Percentiles rank a stretch among this genome's conserved stretches.
Evolutionary conservation across 2,797 vertebrate genomes (phyloP).

Genomic region (Sebastes baramenuke): DNA sequence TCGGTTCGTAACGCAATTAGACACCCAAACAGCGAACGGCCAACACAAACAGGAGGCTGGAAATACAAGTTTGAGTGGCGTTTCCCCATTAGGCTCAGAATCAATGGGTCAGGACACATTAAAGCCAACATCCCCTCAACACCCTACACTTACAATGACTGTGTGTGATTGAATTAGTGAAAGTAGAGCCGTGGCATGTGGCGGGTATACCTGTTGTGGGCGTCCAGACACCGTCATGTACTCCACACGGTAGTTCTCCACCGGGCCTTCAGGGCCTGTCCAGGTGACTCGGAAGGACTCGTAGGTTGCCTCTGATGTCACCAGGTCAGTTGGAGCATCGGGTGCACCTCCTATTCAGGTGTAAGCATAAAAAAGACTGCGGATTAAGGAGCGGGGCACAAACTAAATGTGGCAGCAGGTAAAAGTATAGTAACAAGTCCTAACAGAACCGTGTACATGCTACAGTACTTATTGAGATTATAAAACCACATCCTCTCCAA

Average conservation of each 20-base stretch:
- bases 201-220: slow-evolving; percentile 84
- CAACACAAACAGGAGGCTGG: slow-evolving; percentile 61
- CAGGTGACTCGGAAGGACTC: slow-evolving; percentile 92
- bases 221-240: slow-evolving; percentile 88
- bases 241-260: slow-evolving; percentile 93
- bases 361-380: not conserved
- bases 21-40: slow-evolving; percentile 36
- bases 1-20: slow-evolving; percentile 44
- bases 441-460: not conserved
- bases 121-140: slow-evolving; percentile 10
- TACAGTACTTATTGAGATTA: not conserved
- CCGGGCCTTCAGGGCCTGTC: slow-evolving; percentile 88
- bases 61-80: slow-evolving; percentile 31
- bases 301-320: slow-evolving; percentile 93
- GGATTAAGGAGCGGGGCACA: not conserved
- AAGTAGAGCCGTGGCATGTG: not conserved
- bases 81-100: slow-evolving; percentile 45
- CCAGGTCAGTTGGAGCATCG: slow-evolving; percentile 89
- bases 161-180: not conserved
- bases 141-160: not conserved
- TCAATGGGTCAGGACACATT: slow-evolving; percentile 10
- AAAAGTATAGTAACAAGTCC: slow-evolving; percentile 11
- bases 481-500: slow-evolving; percentile 16
- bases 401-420: not conserved
- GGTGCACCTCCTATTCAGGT: slow-evolving; percentile 75